phyloP scores from a whole-genome alignment of 2,113 vertebrate species.

The Orthochromis indermauri region DNA sequence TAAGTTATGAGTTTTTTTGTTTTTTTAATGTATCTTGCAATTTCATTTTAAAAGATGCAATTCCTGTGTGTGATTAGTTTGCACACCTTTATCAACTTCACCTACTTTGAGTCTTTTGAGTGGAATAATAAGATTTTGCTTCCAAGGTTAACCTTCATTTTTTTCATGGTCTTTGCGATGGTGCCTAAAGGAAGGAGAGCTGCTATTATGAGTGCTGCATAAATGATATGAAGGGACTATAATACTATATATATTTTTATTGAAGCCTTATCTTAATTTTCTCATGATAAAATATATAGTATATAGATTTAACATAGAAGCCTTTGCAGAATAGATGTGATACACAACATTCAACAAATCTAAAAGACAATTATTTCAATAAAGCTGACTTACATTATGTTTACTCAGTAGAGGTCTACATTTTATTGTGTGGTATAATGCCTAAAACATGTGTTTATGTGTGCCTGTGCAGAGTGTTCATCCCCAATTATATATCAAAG shows the following conservation, averaged over 20 bases:
- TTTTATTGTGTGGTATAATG: neutral
- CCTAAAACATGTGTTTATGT: neutral
- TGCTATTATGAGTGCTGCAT: neutral
- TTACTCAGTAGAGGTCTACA: neutral
- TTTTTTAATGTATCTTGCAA: neutral
- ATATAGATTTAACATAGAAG: neutral
- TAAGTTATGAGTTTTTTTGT: neutral
- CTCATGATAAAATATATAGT: neutral
- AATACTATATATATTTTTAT: neutral
- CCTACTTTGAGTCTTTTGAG: neutral
- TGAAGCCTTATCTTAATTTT: neutral
- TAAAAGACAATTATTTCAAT: neutral
- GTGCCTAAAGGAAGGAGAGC: neutral
- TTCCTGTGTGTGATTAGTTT: neutral
- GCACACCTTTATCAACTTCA: conserved; percentile 3
- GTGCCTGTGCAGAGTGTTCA: conserved; percentile 79
- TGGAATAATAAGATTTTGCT: neutral
- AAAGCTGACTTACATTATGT: neutral
- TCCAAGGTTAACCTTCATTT: neutral
- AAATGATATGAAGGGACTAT: neutral
- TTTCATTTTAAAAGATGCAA: conserved; percentile 8
- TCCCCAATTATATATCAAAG: conserved; percentile 88
- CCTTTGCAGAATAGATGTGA: neutral
- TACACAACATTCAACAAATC: neutral
- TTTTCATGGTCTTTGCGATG: neutral